phyloP scores from a whole-genome alignment of 2,113 vertebrate genomes.

The Oncorhynchus keta region DNA sequence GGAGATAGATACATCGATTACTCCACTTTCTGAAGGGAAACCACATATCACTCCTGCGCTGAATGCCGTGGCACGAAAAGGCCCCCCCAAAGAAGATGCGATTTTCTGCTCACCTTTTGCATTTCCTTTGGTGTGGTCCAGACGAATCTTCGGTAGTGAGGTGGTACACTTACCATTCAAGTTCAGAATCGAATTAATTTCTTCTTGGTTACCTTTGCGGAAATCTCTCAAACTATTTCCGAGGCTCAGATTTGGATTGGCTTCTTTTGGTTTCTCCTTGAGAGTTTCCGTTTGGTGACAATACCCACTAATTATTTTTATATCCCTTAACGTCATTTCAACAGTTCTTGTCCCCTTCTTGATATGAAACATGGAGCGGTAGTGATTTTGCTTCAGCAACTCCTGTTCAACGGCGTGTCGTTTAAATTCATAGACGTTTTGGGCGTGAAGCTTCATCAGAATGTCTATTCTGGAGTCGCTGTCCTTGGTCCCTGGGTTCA shows the following conservation, averaged over 20 bases:
- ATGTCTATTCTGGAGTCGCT: neutral
- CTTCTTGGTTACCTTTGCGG: neutral
- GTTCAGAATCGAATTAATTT: neutral
- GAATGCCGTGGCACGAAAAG: neutral
- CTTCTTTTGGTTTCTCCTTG: neutral
- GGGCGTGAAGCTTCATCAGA: constrained; percentile 19
- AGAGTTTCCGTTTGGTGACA: constrained; percentile 13
- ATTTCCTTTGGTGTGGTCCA: neutral
- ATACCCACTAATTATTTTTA: constrained; percentile 40
- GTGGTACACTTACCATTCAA: neutral
- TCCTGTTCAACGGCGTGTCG: constrained; percentile 6
- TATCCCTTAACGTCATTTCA: constrained; percentile 25
- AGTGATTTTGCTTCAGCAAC: constrained; percentile 19
- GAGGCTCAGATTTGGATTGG: neutral
- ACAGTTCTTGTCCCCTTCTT: constrained; percentile 27
- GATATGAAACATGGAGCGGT: constrained; percentile 28
- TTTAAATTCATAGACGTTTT: constrained; percentile 26
- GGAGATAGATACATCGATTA: neutral
- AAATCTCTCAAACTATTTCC: neutral
- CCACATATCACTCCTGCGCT: neutral
- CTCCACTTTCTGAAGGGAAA: neutral
- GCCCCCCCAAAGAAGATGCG: too few relatives aligned
- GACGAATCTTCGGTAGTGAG: neutral
- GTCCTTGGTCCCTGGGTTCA: neutral
- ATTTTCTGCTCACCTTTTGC: too few relatives aligned